A percentile compares a stretch with the other conserved stretches of the same genome.
Conservation (phyloP, 64 coral and sea anemone species). For the Exaiptasia diaphana region DNA sequence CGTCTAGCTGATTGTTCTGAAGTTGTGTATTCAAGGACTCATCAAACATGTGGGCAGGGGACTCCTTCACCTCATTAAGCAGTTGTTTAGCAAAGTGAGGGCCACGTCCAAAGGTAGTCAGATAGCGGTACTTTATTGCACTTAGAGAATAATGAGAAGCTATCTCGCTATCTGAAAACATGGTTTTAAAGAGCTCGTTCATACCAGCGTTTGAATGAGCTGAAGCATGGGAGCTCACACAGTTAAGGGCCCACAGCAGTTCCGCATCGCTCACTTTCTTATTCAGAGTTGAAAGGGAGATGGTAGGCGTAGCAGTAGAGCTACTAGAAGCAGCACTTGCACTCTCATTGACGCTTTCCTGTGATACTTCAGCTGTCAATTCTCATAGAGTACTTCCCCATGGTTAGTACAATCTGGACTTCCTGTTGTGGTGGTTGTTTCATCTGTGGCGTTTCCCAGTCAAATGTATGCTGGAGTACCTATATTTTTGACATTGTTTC, state of each 20-base stretch:
- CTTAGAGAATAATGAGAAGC: constrained; percentile 48
- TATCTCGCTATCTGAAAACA: constrained; percentile 69
- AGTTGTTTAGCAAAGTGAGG: constrained; percentile 48
- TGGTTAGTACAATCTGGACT: no score
- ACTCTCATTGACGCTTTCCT: no score
- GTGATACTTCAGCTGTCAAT: no score
- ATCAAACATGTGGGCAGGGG: constrained; percentile 70
- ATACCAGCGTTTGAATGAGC: constrained; percentile 62
- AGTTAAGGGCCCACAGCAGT: constrained; percentile 61
- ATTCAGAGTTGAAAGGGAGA: constrained; percentile 2
- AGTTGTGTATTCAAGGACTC: constrained; percentile 66
- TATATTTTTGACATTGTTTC: no score
- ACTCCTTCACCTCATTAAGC: constrained; percentile 34
- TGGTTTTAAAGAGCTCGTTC: constrained; percentile 58
- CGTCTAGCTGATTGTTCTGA: constrained; percentile 57
- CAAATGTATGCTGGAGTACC: no score
- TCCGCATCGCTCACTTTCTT: constrained; percentile 62
- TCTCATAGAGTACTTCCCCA: no score
- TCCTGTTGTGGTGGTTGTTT: no score
- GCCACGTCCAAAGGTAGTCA: constrained; percentile 54
- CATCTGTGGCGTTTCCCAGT: no score
- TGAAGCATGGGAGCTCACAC: constrained; percentile 49
- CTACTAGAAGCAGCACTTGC: no score
- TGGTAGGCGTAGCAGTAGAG: no score
- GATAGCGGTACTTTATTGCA: constrained; percentile 47